Conservation (phyloP, 2,888 invertebrate species). For the Acrobasis repandana region DNA sequence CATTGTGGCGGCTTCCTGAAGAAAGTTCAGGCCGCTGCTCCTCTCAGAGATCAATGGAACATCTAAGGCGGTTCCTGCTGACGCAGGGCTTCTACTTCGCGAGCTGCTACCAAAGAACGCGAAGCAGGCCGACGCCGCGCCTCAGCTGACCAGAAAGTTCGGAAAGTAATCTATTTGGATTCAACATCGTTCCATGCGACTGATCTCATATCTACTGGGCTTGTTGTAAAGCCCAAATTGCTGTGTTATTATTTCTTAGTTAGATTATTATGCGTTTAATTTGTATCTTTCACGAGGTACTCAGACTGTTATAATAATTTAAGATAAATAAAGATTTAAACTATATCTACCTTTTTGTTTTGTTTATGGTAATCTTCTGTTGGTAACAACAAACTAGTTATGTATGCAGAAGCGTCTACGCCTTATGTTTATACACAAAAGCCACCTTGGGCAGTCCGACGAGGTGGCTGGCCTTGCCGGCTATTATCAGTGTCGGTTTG, state of each 20-base stretch:
- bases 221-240: conserved; percentile 75
- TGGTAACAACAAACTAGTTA: conserved; percentile 29
- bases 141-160: conserved; percentile 42
- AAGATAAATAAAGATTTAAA: conserved; percentile 64
- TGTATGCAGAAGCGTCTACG: conserved; percentile 33
- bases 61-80: conserved; percentile 67
- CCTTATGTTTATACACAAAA: conserved; percentile 76
- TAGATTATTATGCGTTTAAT: conserved; percentile 68
- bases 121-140: conserved; percentile 46
- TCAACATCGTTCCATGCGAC: conserved; percentile 67
- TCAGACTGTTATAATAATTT: conserved; percentile 74
- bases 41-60: conserved; percentile 76
- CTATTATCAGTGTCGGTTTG: conserved; percentile 39
- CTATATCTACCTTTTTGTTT: conserved; percentile 49
- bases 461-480: conserved; percentile 57
- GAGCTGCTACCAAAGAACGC: conserved; percentile 49
- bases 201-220: conserved; percentile 75
- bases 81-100: conserved; percentile 66
- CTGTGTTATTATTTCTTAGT: conserved; percentile 80
- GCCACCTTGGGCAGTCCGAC: conserved; percentile 65
- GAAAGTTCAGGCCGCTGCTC: conserved; percentile 58
- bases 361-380: conserved; percentile 33
- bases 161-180: conserved; percentile 49
- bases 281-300: conserved; percentile 60
- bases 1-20: conserved; percentile 72